These are phyloP conservation scores for Theristicus caerulescens DNA, from an alignment of 2,113 vertebrate species.

Conservation along the genomic window DNA sequence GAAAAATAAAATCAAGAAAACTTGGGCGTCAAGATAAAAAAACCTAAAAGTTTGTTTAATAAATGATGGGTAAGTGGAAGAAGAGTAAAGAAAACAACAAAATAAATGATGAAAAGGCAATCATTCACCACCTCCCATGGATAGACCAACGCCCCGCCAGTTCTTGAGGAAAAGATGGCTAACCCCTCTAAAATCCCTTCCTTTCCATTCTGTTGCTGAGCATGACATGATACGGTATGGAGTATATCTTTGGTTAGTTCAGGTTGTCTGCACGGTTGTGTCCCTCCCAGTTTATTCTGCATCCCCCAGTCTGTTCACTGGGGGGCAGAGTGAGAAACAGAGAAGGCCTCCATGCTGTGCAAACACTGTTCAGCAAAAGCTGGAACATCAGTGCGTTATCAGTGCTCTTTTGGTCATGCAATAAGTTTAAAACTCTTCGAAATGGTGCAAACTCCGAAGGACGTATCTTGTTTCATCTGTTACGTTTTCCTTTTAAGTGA, in stretches of 20 bases:
- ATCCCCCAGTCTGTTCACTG: neutral
- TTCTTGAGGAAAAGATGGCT: neutral
- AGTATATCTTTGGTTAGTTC: neutral
- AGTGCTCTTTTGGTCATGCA: neutral
- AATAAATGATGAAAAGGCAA: neutral
- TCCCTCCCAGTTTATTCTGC: neutral
- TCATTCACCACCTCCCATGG: accelerated
- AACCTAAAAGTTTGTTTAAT: neutral
- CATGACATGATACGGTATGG: accelerated
- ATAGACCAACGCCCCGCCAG: neutral
- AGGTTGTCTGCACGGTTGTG: neutral
- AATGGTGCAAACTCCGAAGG: neutral
- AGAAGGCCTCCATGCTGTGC: neutral
- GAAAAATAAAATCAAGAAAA: neutral
- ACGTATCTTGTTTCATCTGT: neutral
- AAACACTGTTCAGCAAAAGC: neutral
- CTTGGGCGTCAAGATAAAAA: neutral
- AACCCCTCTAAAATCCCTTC: neutral
- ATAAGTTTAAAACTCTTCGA: neutral
- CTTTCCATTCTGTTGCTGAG: neutral
- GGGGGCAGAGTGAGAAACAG: neutral
- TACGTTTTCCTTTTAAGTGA: neutral
- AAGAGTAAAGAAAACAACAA: neutral
- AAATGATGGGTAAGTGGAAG: neutral
- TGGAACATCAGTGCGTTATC: neutral